Evolutionary conservation across 2,113 vertebrate genomes (phyloP), one percentile per base, ranked within the genome.

Genomic region (Lichenostomus cassidix): DNA sequence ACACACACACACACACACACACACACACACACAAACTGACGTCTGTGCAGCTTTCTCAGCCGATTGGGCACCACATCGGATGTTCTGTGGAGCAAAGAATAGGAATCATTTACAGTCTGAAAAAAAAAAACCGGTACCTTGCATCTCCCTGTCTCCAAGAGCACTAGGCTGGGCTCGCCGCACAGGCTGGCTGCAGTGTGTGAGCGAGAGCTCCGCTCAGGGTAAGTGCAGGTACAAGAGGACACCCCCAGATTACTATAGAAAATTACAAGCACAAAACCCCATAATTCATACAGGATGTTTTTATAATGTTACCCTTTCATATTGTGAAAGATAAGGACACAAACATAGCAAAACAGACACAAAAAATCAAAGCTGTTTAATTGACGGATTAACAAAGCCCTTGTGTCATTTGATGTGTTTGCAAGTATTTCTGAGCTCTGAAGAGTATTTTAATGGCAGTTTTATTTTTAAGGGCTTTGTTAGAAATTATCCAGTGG

Each of bases 31-130:
- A 44, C 44, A 44, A 44, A 44, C 89, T 98, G 98, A 99, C 98
- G 98, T 98, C 97, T 94, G 90, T 28, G 95, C 95, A 87, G 97
- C 97, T 92, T 98, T 91, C 93, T 90, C 95, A 82, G 97, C 98
- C 93, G 97, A 98, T 98, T 99, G 98, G 98, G 95, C 95, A 88
- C 94, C 94, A 95, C 97, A 98, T 98, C 98, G 98, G 98, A 99
- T 98, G 98, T 98, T 99, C 98, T 97, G 92, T 94, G 96, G 96
- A 98, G 98, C 98, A 97, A 96, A 98, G 98, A 97, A 97, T 90
- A 96, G 95, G 88, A 94, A 95, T 95, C 85, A 73, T 95, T 97
- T 96, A 94, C 95, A 97, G 96, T 86, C 96, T 37, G 82, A 87
- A 42, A 96, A 95, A 35, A 44, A 92, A 92, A 50, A 68, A 82